A percentile compares a stretch with the other conserved stretches of the same genome.
These are phyloP conservation scores for Ceraclea dissimilis DNA, from an alignment of 2,888 invertebrate genomes.

Conservation along the genomic window DNA sequence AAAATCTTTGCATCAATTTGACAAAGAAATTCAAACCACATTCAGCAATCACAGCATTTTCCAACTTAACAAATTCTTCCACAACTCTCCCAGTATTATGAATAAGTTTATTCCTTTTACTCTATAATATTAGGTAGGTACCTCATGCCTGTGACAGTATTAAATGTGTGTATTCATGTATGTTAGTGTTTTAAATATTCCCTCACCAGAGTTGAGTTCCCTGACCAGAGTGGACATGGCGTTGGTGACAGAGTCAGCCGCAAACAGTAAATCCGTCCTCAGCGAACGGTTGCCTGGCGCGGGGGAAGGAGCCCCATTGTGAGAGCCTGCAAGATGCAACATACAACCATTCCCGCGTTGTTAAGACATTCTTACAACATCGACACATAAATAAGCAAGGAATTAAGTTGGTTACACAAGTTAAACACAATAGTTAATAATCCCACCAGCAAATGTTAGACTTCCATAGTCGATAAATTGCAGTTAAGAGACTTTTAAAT, in stretches of 20 bases:
- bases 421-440: too few species aligned
- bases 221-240: slow-evolving; percentile 96
- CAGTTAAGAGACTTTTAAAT: too few species aligned
- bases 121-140: too few species aligned
- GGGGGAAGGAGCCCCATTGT: slow-evolving; percentile 25
- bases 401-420: too few species aligned
- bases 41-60: too few species aligned
- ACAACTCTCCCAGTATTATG: too few species aligned
- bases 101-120: too few species aligned
- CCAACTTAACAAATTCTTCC: too few species aligned
- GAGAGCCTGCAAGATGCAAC: slow-evolving; percentile 8
- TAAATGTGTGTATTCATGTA: too few species aligned
- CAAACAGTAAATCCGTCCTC: slow-evolving; percentile 82
- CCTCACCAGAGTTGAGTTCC: slow-evolving; percentile 86
- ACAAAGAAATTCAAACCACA: too few species aligned
- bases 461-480: background rate
- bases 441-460: background rate
- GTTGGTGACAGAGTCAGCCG: slow-evolving; percentile 95
- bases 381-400: background rate
- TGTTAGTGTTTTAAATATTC: background rate
- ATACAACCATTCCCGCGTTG: background rate
- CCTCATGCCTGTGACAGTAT: too few species aligned
- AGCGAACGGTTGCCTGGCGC: slow-evolving; percentile 54
- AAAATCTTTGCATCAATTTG: too few species aligned
- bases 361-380: slow-evolving; percentile 4